Evolutionary conservation across 2,888 invertebrate species (phyloP), one percentile per base, ranked within the genome.

Genomic region (Drosophila anomalipes): DNA sequence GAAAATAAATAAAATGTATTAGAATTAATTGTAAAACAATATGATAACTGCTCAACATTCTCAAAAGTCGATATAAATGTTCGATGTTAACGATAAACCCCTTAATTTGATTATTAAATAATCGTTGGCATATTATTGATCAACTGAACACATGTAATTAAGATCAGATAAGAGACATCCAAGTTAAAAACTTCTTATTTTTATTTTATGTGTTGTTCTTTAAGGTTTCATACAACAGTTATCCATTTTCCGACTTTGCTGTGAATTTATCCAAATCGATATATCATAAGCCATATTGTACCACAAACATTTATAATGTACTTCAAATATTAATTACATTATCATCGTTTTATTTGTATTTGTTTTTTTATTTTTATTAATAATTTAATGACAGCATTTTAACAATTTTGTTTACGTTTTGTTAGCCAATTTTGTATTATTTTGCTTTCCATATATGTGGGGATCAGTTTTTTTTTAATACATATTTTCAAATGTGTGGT

Each of bases 351-450:
- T 47, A 14, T 47, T 47, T 22, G 22, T 22, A 47, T 22, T 44
- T 44, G 14, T 22, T 63, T 72, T 68, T 26, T 26, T 28, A 22
- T 61, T 47, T 69, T 59, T 70, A 73, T 73, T 67, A 58, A 52
- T 74, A 59, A 70, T 80, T 81, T 71, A 62, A 68, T 86, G 75
- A 74, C 71, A 70, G 79, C 71, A 62, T 73, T 75, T 78, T 72
- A 89, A 85, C 85, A 85, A 75, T 82, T 72, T 67, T 66, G 22
- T 57, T 69, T 70, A 44, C 44, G 41, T 57, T 68, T 66, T 69
- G 76, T 57, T 59, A 52, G 59, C 71, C 87, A 80, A 83, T 70
- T 73, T 16, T 47, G 63, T 56, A 37, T 60, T 37, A 35, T 52
- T 52, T 52, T 44, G 14, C 32, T 22, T 56, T 37, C 49, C n/a